Base-by-base conservation (phyloP, 2,888 invertebrate species). In the Drosophila nigricruria region DNA sequence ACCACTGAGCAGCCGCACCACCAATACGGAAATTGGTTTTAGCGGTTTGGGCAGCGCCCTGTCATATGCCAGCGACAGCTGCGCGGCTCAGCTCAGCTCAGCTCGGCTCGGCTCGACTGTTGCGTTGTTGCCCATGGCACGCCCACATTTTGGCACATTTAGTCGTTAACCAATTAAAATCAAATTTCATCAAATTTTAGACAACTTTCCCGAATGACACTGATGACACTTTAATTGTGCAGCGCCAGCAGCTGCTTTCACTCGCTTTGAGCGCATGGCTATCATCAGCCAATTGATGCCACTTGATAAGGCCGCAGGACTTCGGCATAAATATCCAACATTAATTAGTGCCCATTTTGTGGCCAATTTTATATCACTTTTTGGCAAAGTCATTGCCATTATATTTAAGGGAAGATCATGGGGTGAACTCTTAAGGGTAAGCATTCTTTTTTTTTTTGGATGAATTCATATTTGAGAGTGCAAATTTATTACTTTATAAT, bases 161-260 rank as follows among this genome's bases (percentile, higher is more conserved):
- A 73, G 75, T 76, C 82, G 85, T 81, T 72, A 79, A 62, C 79
- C 87, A 87, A 87, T 88, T 87, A 87, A 87, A 87, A 87, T 86
- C 87, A 86, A 87, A 87, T 87, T 87, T 84, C 65, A 78, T 71
- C 73, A 72, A 53, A 72, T 76, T 77, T 77, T 67, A 62, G 73
- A 81, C 82, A 68, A 70, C 73, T 62, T 64, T 64, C 54, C 67
- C 54, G 74, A n/a, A 30, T 30, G 30, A 42, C 73, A 67, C 90
- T 87, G 86, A 87, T 87, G 86, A 86, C 86, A 88, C 77, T 87
- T 87, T 87, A 87, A 87, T 87, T 89, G 79, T 68, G 67, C 54
- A 62, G 43, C 59, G 47, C 56, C 71, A 50, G 70, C 86, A 88
- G 86, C 90, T 87, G 86, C 88, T 82, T 85, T 76, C 73, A 72